Conservation (phyloP, 2,797 vertebrate genomes). For the Danio aesculapii region DNA sequence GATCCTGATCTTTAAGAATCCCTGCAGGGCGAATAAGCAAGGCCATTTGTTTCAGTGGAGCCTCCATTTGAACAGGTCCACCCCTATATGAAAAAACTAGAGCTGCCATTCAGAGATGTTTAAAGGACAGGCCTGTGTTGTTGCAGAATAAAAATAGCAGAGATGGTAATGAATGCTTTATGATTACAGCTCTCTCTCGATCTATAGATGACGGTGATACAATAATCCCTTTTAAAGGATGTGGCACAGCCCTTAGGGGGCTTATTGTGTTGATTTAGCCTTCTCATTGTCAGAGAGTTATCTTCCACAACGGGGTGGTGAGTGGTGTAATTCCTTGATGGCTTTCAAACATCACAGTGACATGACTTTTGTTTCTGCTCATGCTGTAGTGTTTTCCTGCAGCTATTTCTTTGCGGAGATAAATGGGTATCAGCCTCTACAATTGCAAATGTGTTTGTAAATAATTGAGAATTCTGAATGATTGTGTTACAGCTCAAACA, state of each 20-base stretch:
- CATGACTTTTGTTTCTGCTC: not conserved
- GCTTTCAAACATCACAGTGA: not conserved
- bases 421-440: not conserved
- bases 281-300: constrained; percentile 22
- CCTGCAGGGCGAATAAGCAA: constrained; percentile 32
- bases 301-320: constrained; percentile 19
- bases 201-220: constrained; percentile 40
- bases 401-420: not conserved
- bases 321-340: constrained; percentile 31
- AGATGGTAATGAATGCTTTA: constrained; percentile 45
- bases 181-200: constrained; percentile 32
- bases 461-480: not conserved
- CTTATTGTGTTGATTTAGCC: constrained; percentile 43
- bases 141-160: constrained; percentile 24
- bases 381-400: not conserved
- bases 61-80: not conserved
- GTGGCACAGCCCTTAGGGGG: constrained; percentile 8
- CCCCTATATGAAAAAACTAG: constrained; percentile 15
- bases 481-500: not conserved
- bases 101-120: constrained; percentile 23
- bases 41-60: constrained; percentile 44
- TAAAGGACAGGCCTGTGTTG: not conserved
- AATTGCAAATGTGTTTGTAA: constrained; percentile 13
- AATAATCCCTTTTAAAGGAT: constrained; percentile 40
- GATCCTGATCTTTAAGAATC: constrained; percentile 43